Conservation (phyloP, 2,797 vertebrate genomes). For the Loriculus beryllinus region DNA sequence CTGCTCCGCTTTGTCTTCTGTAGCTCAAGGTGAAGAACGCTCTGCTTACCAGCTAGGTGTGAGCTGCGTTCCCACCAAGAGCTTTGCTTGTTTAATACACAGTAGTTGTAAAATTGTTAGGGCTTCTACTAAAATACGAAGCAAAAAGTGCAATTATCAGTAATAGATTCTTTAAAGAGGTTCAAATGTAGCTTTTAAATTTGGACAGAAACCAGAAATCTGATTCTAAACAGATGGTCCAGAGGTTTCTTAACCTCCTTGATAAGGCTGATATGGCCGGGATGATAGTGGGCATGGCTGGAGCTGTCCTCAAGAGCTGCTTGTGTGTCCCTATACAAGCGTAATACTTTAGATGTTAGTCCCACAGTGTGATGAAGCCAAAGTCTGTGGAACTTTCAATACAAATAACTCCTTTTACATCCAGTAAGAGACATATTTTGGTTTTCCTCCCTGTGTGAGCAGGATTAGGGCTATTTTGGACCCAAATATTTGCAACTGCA, state of each 20-base stretch:
- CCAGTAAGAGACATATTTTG: background rate
- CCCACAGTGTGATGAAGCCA: background rate
- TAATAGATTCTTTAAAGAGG: background rate
- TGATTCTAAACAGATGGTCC: background rate
- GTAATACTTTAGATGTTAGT: background rate
- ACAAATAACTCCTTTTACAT: background rate
- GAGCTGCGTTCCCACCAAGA: background rate
- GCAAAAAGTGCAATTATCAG: background rate
- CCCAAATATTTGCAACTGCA: slow-evolving; percentile 37
- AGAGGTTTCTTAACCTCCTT: background rate
- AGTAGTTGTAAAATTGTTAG: background rate
- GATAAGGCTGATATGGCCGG: accelerated
- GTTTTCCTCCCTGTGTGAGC: background rate
- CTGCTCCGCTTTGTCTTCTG: background rate
- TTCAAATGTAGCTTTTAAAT: background rate
- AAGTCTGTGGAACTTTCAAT: background rate
- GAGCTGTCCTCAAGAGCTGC: background rate
- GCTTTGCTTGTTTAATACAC: background rate
- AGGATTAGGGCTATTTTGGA: slow-evolving; percentile 2
- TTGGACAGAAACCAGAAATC: background rate
- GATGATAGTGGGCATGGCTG: background rate
- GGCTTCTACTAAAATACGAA: background rate
- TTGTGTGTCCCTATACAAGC: background rate
- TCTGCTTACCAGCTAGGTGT: background rate
- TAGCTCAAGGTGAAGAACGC: background rate